Base-by-base conservation (phyloP, 2,888 invertebrate species). In the Eilema sororculum region DNA sequence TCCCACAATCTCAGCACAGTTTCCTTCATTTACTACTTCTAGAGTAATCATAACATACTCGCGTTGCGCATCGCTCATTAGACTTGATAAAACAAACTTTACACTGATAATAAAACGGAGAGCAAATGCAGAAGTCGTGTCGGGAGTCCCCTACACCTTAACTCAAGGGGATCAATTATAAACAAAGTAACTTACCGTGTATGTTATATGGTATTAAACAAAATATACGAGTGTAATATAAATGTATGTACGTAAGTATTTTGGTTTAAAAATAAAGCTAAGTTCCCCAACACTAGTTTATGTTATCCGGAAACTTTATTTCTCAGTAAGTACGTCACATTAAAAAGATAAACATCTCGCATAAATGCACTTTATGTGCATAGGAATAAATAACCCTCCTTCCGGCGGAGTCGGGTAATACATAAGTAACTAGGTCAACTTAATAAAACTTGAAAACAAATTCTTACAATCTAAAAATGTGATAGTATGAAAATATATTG, bases 91-190 rank as follows among this genome's bases (percentile, higher is more conserved):
- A 62, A 25, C 41, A 62, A 41, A 41, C 62, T 62, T 62, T 25
- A 41, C 41, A 41, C 41, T 9, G 62, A 41, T 16, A 41, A 41
- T 62, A 62, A 62, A 62, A 16, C 25, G 20, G 37, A 24, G 25
- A 10, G 62, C 25, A 62, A 62, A 62, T 62, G 62, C 62, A 62
- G 16, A 62, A 62, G 24, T 25, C 41, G 41, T 62, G 62, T 62
- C 25, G 25, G 20, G 41, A 41, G 24, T 41, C 41, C 41, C 24
- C 20, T 25, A 41, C 16, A 24, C 41, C 24, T 41, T 9, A 58
- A 41, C 41, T 33, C 41, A 41, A 62, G 25, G 62, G 24, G 62
- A 41, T 62, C 62, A 41, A 41, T 62, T 62, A 41, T 9, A 25
- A 24, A 24, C 20, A 25, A 62, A 62, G 62, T 62, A 62, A 25